Base-by-base conservation (phyloP, 2,113 vertebrate species). In the Takifugu bimaculatus region DNA sequence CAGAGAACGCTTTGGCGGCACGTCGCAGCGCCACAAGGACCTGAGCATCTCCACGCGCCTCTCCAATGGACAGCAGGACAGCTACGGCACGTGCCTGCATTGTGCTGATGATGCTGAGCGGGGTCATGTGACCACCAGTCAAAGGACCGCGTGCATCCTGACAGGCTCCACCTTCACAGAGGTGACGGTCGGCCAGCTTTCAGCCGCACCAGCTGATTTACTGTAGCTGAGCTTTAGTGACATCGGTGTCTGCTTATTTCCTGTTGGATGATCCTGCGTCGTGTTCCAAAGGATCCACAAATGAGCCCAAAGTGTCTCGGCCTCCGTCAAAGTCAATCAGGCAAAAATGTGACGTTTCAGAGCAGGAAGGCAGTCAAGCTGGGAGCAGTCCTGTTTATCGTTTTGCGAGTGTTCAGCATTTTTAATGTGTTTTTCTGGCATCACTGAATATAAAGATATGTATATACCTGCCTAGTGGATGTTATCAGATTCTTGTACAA, bases 61-160 rank as follows among this genome's bases (percentile, higher is more conserved):
- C 27, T 87, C 87, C 54, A 90, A 87, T 4, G 88, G 86, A 60
- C 86, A 85, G 65, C 83, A 82, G 13, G 85, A 88, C 63, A 80
- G 55, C 68, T 86, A 85, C 3, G 60, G 75, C 44, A 62, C 75
- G 3, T 85, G 83, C 76, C 65, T 74, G 64, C 75, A 79, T 63
- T 87, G 79, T 54, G 49, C 60, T 0, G 78, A 79, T 5, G 63
- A 60, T 13, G 20, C 60, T 26, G 60, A 20, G 0, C 44, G 63
- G 42, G 70, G 74, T 71, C 65, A 74, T 29, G 60, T 61, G 51
- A 57, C 60, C 20, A 39, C 63, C 0, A 72, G 84, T 26, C 81
- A 86, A 51, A 88, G 74, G 52, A 89, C 87, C 6, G 84, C 82
- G 9, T 79, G 81, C 61, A 68, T 88, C 51, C 73, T 88, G 60